Conservation (phyloP, 2,888 invertebrate species). For the Encarsia formosa region DNA sequence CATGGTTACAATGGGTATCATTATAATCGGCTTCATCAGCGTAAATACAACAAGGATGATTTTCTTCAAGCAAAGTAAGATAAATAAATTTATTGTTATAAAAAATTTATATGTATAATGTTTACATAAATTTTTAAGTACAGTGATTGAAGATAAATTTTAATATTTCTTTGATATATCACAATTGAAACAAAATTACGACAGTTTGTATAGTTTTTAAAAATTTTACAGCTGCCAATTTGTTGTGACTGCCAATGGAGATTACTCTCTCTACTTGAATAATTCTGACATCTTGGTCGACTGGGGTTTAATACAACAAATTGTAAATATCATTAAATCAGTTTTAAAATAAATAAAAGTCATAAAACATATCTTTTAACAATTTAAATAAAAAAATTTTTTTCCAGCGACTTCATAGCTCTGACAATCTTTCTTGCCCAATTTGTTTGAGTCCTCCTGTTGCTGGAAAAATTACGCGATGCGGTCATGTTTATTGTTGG, state of each 20-base stretch:
- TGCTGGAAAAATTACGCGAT: slow-evolving; percentile 87
- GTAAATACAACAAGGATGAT: slow-evolving; percentile 90
- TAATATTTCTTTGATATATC: too few relatives aligned
- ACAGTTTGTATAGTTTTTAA: too few relatives aligned
- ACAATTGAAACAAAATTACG: slow-evolving; percentile 1
- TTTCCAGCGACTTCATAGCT: slow-evolving; percentile 61
- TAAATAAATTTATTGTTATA: slow-evolving; percentile 1
- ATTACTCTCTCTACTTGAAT: slow-evolving; percentile 71
- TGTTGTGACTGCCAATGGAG: slow-evolving; percentile 77
- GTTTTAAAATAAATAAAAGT: too few relatives aligned
- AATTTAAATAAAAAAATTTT: too few relatives aligned
- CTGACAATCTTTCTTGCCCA: slow-evolving; percentile 74
- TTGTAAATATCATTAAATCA: slow-evolving; percentile 60
- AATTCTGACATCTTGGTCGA: slow-evolving; percentile 87
- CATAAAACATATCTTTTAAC: too few relatives aligned
- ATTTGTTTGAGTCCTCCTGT: slow-evolving; percentile 85
- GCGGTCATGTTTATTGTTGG: slow-evolving; percentile 97
- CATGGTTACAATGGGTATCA: slow-evolving; percentile 34
- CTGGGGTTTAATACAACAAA: slow-evolving; percentile 90
- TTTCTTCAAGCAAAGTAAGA: slow-evolving; percentile 88
- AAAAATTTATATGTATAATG: too few relatives aligned
- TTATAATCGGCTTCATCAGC: slow-evolving; percentile 55
- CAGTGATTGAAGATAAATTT: too few relatives aligned
- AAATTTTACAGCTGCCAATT: slow-evolving; percentile 79
- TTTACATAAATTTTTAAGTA: too few relatives aligned